These are phyloP conservation scores for Bombus huntii DNA, from an alignment of 1,140 invertebrate genomes.

Conservation along the genomic window DNA sequence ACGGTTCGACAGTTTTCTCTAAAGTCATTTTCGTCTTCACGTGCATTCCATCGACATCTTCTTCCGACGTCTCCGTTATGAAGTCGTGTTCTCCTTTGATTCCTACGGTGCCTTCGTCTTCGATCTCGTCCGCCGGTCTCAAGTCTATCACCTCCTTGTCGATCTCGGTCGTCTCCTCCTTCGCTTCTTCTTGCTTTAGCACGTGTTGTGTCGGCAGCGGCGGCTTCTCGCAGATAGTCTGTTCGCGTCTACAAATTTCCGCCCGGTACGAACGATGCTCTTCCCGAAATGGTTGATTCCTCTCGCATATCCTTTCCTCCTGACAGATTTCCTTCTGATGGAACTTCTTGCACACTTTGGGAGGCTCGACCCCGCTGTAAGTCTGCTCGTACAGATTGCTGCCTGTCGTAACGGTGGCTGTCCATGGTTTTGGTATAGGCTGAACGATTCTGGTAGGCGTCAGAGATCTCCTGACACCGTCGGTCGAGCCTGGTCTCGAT, in stretches of 20 bases:
- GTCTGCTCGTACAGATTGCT: constrained; percentile 72
- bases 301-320: constrained; percentile 68
- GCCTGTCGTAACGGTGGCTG: constrained; percentile 74
- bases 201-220: constrained; percentile 44
- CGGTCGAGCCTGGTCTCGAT: constrained; percentile 75
- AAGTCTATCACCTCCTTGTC: constrained; percentile 69
- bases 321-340: constrained; percentile 70
- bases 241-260: constrained; percentile 51
- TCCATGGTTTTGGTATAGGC: constrained; percentile 79
- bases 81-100: constrained; percentile 78
- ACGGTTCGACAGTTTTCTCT: constrained; percentile 78
- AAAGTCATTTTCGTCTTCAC: constrained; percentile 79
- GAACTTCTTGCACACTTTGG: constrained; percentile 70
- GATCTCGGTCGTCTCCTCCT: constrained; percentile 66
- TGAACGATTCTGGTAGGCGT: constrained; percentile 80
- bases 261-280: constrained; percentile 73
- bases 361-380: constrained; percentile 47
- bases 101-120: constrained; percentile 72
- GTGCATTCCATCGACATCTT: constrained; percentile 77
- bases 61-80: constrained; percentile 77
- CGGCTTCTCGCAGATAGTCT: constrained; percentile 59
- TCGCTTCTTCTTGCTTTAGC: constrained; percentile 45
- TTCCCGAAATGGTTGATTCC: constrained; percentile 68
- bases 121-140: constrained; percentile 40
- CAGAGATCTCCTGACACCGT: constrained; percentile 76